Evolutionary conservation across 2,888 invertebrate genomes (phyloP), one percentile per base, ranked within the genome.

Genomic region (Epistrophe grossulariae): DNA sequence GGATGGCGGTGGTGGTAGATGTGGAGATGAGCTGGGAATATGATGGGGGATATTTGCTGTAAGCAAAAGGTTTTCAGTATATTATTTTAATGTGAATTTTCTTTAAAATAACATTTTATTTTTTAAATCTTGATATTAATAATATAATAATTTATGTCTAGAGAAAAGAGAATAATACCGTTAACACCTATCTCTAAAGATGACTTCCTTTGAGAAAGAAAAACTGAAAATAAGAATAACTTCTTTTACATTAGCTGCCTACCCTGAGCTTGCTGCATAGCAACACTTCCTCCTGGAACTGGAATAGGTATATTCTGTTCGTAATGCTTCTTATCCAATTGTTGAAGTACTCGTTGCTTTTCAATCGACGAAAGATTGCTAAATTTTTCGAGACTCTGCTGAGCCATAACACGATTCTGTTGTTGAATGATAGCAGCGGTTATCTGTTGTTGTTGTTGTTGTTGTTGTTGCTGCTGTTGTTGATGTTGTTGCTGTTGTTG

Each of bases 351-450:
- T 35, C 94, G 92, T 88, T 94, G 94, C 89, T 94, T 94, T 89
- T 94, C 94, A 88, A 94, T 91, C 68, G 94, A 93, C 4, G 92
- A 91, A 43, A 94, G 92, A 79, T 90, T 93, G 52, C 93, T 93
- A 89, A 95, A 94, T 91, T 96, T 96, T 90, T 96, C 96, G 66
- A 95, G 92, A 64, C 94, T 94, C 93, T 95, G 94, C 90, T 94
- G 94, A 8, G 94, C 94, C 52, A 94, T 93, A 40, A 93, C 94
- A 19, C 94, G 92, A 90, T 94, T 95, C 91, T 96, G 96, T 89
- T 96, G 96, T 89, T 96, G 96, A 80, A 95, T 94, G 60, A 96
- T 91, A 10, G 94, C 94, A 1, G 94, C 94, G 6, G 94, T 94
- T 90, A 95, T 94, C 31, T 92, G 92, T 79, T 92, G 92, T 90